phyloP scores from a whole-genome alignment of 2,797 vertebrate genomes.

The Hozukius guyotensis region DNA sequence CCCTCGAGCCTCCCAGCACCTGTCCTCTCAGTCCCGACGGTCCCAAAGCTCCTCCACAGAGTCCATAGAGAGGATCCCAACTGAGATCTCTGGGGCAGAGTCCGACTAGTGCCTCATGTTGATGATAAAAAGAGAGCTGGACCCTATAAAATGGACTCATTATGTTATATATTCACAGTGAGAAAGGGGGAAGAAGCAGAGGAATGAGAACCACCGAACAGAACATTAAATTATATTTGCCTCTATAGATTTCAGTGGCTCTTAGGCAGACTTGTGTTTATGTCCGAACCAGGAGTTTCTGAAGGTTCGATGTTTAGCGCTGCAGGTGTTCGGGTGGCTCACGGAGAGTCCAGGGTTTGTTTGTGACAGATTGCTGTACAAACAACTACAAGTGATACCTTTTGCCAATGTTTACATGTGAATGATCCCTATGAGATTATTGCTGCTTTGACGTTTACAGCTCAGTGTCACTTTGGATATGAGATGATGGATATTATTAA shows the following conservation, averaged over 20 bases:
- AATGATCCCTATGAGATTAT: constrained; percentile 34
- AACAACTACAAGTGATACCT: constrained; percentile 39
- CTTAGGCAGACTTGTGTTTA: neutral
- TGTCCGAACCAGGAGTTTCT: constrained; percentile 17
- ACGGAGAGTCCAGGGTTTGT: neutral
- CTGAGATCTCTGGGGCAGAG: constrained; percentile 43
- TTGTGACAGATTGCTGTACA: neutral
- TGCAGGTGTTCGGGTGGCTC: neutral
- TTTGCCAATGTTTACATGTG: constrained; percentile 68
- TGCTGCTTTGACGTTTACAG: constrained; percentile 57
- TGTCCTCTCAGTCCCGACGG: constrained; percentile 19
- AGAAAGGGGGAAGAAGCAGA: neutral
- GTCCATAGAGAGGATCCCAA: constrained; percentile 60
- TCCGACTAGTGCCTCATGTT: constrained; percentile 67
- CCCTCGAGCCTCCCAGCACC: constrained; percentile 23
- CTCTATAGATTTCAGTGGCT: neutral
- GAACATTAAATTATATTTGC: neutral
- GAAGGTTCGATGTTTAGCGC: neutral
- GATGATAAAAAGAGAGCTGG: neutral
- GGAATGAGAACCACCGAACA: neutral
- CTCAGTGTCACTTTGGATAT: constrained; percentile 34
- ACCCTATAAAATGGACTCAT: neutral
- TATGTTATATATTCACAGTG: neutral
- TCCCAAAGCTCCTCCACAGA: constrained; percentile 68
- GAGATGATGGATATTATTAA: constrained; percentile 28